Evolutionary conservation across 2,113 vertebrate species (phyloP).

Genomic region (Bagarius yarrelli): DNA sequence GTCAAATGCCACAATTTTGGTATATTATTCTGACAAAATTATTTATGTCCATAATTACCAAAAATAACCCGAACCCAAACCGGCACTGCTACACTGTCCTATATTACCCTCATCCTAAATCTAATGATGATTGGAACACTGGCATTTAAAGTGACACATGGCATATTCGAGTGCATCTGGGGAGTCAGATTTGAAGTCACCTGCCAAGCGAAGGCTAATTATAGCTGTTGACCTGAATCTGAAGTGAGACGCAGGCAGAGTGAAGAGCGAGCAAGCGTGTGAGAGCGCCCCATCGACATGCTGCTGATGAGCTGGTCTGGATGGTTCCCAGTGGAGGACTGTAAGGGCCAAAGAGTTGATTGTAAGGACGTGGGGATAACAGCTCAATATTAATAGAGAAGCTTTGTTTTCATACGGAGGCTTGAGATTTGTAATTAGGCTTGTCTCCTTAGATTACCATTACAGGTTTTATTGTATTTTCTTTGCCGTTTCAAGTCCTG

Average conservation of each 20-base stretch:
- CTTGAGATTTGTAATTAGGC: neutral
- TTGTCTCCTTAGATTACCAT: neutral
- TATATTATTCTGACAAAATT: slow-evolving; percentile 2
- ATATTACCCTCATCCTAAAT: slow-evolving; percentile 27
- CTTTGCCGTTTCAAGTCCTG: neutral
- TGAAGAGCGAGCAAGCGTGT: slow-evolving; percentile 40
- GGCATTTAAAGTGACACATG: slow-evolving; percentile 41
- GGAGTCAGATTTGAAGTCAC: slow-evolving; percentile 43
- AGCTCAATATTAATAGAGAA: slow-evolving; percentile 7
- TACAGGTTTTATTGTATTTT: neutral
- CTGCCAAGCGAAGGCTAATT: slow-evolving; percentile 35
- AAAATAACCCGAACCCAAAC: slow-evolving; percentile 1
- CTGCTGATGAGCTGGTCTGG: slow-evolving; percentile 37
- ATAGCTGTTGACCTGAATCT: slow-evolving; percentile 42
- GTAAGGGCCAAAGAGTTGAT: slow-evolving; percentile 4
- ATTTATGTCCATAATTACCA: slow-evolving; percentile 1
- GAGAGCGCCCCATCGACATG: slow-evolving; percentile 35
- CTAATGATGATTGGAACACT: neutral
- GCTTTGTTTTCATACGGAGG: neutral
- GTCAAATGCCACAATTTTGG: neutral
- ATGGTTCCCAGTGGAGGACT: slow-evolving; percentile 17
- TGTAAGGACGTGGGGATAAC: neutral
- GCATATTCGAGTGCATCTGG: slow-evolving; percentile 33
- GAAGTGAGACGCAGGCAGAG: slow-evolving; percentile 45
- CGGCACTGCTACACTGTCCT: neutral